phyloP scores from a whole-genome alignment of 2,113 vertebrate species.

The Gymnarchus niloticus region DNA sequence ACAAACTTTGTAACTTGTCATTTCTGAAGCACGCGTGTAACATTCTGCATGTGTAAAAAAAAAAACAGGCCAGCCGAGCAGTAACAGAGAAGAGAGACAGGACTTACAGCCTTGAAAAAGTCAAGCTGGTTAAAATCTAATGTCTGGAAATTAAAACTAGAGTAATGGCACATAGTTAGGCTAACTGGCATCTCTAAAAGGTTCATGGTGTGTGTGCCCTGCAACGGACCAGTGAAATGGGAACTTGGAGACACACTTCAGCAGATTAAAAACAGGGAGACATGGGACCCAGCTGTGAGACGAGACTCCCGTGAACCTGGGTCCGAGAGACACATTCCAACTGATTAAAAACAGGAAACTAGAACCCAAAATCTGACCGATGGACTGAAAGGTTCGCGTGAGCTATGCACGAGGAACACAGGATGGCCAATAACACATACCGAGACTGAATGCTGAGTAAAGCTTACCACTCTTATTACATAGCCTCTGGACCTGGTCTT shows the following conservation, averaged over 20 bases:
- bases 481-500: background rate
- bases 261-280: background rate
- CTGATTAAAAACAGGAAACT: background rate
- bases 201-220: background rate
- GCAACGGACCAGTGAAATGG: background rate
- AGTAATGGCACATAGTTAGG: background rate
- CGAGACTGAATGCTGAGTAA: background rate
- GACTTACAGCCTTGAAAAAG: background rate
- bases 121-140: background rate
- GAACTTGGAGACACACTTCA: too few species aligned
- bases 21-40: background rate
- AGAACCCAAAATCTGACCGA: background rate
- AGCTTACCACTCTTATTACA: background rate
- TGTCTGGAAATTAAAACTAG: background rate
- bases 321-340: background rate
- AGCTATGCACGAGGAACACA: background rate
- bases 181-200: background rate
- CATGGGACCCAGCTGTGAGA: background rate
- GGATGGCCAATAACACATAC: background rate
- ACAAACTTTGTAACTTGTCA: too few species aligned
- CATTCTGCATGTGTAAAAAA: background rate
- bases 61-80: too few species aligned
- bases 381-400: background rate
- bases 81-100: too few species aligned
- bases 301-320: background rate